Conservation (phyloP, 1,140 invertebrate genomes). For the Diorhabda sublineata region DNA sequence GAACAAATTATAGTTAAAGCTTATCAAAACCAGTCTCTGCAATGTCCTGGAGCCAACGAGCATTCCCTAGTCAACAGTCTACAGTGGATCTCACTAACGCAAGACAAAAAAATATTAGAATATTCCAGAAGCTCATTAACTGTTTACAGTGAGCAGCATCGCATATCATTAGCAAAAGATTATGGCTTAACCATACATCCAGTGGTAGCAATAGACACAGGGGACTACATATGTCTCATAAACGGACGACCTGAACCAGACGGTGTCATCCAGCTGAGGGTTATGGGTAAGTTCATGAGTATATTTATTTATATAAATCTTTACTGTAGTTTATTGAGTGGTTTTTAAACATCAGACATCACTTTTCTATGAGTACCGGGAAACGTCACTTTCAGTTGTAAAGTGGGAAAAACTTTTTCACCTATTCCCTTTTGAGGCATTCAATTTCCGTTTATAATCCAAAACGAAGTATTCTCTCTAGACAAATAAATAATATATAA, state of each 20-base stretch:
- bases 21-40: constrained; percentile 43
- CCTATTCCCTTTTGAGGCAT: too few species aligned
- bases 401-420: too few species aligned
- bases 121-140: constrained; percentile 54
- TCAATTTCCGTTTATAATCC: too few species aligned
- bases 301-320: too few species aligned
- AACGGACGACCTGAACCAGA: constrained; percentile 62
- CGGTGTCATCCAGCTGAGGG: constrained; percentile 58
- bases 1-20: constrained; percentile 11
- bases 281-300: constrained; percentile 54
- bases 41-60: constrained; percentile 62
- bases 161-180: constrained; percentile 12
- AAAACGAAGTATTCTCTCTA: too few species aligned
- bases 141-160: constrained; percentile 48
- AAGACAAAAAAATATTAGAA: constrained; percentile 48
- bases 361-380: too few species aligned
- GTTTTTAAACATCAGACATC: too few species aligned
- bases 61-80: constrained; percentile 59
- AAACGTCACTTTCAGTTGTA: too few species aligned
- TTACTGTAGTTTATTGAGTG: too few species aligned
- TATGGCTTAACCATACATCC: constrained; percentile 62
- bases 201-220: constrained; percentile 58
- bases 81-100: constrained; percentile 53
- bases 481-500: too few species aligned
- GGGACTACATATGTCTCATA: constrained; percentile 63